Evolutionary conservation across 2,113 vertebrate genomes (phyloP), one percentile per base, ranked within the genome.

Genomic region (Falco punctatus): DNA sequence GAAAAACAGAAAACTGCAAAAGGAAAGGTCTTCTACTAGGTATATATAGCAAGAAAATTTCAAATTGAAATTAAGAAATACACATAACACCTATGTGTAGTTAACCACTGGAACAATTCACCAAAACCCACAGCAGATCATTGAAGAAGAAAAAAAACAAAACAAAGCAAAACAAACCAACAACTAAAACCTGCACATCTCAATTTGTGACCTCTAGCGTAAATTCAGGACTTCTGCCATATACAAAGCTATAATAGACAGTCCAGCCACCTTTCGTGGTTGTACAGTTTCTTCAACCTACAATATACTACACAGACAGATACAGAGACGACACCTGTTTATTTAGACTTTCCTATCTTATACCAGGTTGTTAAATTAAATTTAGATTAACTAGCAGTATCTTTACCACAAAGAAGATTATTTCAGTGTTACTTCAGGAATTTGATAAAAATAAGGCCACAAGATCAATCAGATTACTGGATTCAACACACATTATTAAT

Each of bases 241-340:
- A 30, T 8, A 26, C 8, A n/a, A 59, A 69, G 11, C 32, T 79
- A 14, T 17, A 12, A 10, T 2, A 54, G 35, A 16, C 28, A n/a
- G 13, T 33, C 19, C n/a, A 54, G 12, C 7, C 1, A 0, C 23
- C 54, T n/a, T n/a, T 24, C 33, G 26, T n/a, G 38, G 9, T 15
- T 54, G 35, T 64, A 38, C 4, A 72, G 13, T 12, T 61, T 48
- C 81, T 59, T 88, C 19, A 51, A 1, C 24, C 13, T 51, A 64
- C 35, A 46, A 30, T n/a, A 49, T 8, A 40, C 21, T 22, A 44
- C 28, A 51, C 2, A 13, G 77, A 48, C 16, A 84, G 64, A 64
- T 1, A 70, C 33, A 49, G 44, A 74, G 55, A 23, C 30, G 15
- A 70, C 5, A 55, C 15, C 22, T 15, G 6, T 48, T 85, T 72